Evolutionary conservation across 1,140 invertebrate genomes (phyloP).

Genomic region (Neotoxoptera formosana): DNA sequence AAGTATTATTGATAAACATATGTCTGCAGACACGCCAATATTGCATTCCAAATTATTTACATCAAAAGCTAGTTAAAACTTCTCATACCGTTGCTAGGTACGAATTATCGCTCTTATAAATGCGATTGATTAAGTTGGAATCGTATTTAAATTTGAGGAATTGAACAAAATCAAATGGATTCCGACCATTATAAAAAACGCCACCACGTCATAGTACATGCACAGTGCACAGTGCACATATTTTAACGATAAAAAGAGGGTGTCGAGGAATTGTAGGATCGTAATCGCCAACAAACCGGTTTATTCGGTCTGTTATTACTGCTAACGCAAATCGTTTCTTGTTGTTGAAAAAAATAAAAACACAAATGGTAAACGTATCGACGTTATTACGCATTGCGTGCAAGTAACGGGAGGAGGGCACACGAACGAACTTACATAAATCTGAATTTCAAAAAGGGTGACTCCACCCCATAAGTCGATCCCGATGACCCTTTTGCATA

Average conservation of each 20-base stretch:
- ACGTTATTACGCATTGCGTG: constrained; percentile 6
- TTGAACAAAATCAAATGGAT: not conserved
- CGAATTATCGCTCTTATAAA: not conserved
- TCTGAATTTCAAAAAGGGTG: constrained; percentile 42
- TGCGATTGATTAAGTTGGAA: not conserved
- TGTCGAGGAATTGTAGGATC: not conserved
- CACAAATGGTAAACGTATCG: constrained; percentile 15
- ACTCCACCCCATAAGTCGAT: constrained; percentile 37
- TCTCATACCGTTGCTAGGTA: not conserved
- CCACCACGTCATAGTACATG: not conserved
- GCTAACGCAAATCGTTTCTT: not conserved
- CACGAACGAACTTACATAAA: constrained; percentile 28
- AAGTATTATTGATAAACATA: constrained; percentile 24
- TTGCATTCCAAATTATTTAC: not conserved
- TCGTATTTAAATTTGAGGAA: constrained; percentile 2
- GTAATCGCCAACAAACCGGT: constrained; percentile 19
- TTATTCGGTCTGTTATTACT: not conserved
- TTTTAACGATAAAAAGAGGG: constrained; percentile 22
- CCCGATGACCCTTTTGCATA: constrained; percentile 43
- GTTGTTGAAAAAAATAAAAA: constrained; percentile 15
- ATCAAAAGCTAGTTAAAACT: not conserved
- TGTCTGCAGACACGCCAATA: not conserved
- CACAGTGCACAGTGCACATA: not conserved
- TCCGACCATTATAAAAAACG: not conserved
- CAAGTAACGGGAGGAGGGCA: not conserved